Evolutionary conservation across 2,888 invertebrate genomes (phyloP), one percentile per base, ranked within the genome.

Genomic region (Entomobrya proxima): DNA sequence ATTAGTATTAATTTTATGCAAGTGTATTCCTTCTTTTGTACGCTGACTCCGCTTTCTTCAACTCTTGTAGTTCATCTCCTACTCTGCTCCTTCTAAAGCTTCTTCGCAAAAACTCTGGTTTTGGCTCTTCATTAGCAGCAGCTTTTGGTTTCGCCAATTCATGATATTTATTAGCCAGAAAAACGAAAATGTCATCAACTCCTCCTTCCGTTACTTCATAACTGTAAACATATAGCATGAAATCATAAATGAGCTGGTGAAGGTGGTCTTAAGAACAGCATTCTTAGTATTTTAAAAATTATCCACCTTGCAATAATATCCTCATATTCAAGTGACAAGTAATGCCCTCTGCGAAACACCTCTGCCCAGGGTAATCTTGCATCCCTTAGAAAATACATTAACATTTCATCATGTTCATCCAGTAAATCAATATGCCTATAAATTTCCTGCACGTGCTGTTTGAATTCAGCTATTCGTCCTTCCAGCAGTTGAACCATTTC

Each of bases 131-230:
- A 47, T 55, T 78, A 50, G 50, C 52, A 47, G 55, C 75, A 50
- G 50, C 52, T 1, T 86, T 61, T 1, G 89, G 89, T 18, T 79
- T 87, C 21, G 72, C 80, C 76, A 89, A 64, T 64, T 87, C 87
- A n/a, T 85, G 72, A 35, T 78, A 88, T 64, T 89, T 89, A 30
- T 85, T 87, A 1, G 88, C 83, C 9, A 89, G 58, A 52, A 86
- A 78, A 52, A 89, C 85, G 55, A 88, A 89, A 32, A 89, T 77
- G 35, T 89, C 89, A 9, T 89, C 89, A 2, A 89, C 58, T 37
- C 84, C 75, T n/a, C 87, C 81, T 52, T 89, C 88, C 2, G 83
- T 76, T 0, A 89, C 76, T 32, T 88, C 88, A 55, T 83, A 89
- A 24, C 88, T 88, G 24, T 21, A 67, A 74, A 50, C 35, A 78